Evolutionary conservation across 1,140 invertebrate species (phyloP), one percentile per base, ranked within the genome.

Genomic region (Drosophila baimaii): DNA sequence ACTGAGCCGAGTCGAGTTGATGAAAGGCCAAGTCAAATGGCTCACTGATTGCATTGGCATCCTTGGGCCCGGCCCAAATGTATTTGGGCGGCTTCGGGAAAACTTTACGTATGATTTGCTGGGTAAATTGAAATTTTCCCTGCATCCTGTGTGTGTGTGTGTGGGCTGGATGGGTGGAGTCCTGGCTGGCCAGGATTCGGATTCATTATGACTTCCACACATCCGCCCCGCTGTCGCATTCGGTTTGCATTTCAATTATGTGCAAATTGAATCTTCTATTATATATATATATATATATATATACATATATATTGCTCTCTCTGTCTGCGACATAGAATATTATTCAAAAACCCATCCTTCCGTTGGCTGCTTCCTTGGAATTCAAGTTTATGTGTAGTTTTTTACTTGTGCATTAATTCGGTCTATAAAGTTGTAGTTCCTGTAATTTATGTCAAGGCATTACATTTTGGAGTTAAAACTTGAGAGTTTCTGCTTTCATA

Each of bases 41-140:
- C 78, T 55, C 66, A 66, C 82, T 86, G 82, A 86, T 86, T 86
- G 85, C 79, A 74, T 74, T 79, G 66, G 47, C 66, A 54, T 37
- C 29, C 39, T 44, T 33, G 37, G 41, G 44, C 21, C 35, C 57
- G 21, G 43, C 47, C 47, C 12, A 61, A 64, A 63, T 59, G 59
- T 59, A 61, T 63, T 63, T 63, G 54, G 35, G 15, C 25, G 51
- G 51, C 51, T 43, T 35, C 23, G 52, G 15, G 12, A 69, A 69
- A 86, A 86, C 55, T 86, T 86, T 83, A 88, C 83, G 83, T 86
- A 77, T 88, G 83, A 86, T 88, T 86, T 86, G 83, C 71, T 86
- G 63, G 68, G 61, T 70, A 86, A 86, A 86, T 86, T 88, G 83
- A 73, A 86, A 82, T 77, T 82, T 88, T 64, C 55, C 66, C 77